phyloP scores from a whole-genome alignment of 2,797 vertebrate species.

The Phalanger gymnotis region DNA sequence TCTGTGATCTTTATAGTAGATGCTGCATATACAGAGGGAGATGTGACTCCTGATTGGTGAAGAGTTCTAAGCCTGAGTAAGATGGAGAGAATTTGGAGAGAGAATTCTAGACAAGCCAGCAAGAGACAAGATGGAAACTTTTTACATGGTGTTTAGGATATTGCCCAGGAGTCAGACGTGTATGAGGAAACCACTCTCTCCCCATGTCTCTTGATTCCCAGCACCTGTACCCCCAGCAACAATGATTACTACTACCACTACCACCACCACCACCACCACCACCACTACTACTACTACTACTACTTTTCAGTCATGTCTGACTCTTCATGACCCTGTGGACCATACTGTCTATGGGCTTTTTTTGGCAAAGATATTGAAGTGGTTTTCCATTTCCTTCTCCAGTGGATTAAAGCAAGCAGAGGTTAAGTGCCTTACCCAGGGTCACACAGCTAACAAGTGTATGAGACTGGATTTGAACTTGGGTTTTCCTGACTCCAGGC shows the following conservation, averaged over 20 bases:
- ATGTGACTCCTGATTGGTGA: background rate
- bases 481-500: background rate
- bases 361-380: background rate
- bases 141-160: background rate
- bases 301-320: no score
- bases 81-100: background rate
- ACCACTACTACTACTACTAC: no score
- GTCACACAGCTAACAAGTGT: background rate
- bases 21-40: background rate
- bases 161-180: background rate
- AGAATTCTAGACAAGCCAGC: background rate
- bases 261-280: no score
- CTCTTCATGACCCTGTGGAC: no score
- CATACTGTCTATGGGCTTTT: no score
- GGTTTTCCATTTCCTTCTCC: background rate
- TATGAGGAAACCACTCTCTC: background rate
- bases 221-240: background rate
- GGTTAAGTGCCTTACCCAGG: background rate
- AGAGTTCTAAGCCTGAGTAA: background rate
- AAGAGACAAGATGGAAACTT: background rate
- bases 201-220: background rate
- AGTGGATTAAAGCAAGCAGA: background rate
- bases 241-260: background rate
- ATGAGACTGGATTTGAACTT: background rate
- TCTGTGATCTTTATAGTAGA: background rate